Percentiles rank a stretch among this genome's conserved stretches.
phyloP scores from a whole-genome alignment of 2,113 vertebrate genomes.

The Noturus placidus region DNA sequence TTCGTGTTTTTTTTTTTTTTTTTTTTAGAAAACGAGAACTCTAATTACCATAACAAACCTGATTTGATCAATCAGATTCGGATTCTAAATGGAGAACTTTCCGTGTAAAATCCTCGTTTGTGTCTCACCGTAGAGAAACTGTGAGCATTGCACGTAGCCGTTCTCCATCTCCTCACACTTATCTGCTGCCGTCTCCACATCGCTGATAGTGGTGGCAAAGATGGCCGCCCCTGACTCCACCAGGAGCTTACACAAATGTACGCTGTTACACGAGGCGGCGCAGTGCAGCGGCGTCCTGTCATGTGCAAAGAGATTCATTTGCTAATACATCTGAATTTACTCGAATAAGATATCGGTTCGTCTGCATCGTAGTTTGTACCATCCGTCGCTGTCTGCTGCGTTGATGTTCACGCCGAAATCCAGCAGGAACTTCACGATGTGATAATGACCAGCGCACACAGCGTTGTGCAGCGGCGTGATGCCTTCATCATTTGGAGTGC shows the following conservation, averaged over 20 bases:
- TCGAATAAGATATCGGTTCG: not conserved
- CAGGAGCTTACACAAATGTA: slow-evolving; percentile 94
- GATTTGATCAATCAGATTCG: not conserved
- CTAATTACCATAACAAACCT: not conserved
- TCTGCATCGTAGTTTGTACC: slow-evolving; percentile 71
- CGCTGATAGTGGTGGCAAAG: slow-evolving; percentile 96
- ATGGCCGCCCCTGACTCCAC: slow-evolving; percentile 97
- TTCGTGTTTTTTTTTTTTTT: not conserved
- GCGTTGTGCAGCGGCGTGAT: slow-evolving; percentile 97
- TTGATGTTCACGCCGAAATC: slow-evolving; percentile 98
- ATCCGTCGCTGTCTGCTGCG: slow-evolving; percentile 95
- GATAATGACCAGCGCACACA: slow-evolving; percentile 95
- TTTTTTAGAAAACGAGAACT: not conserved
- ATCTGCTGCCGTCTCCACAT: slow-evolving; percentile 94
- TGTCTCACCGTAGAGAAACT: slow-evolving; percentile 88
- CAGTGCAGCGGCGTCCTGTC: slow-evolving; percentile 96
- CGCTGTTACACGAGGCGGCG: slow-evolving; percentile 97
- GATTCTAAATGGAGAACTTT: not conserved
- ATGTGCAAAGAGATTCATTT: not conserved
- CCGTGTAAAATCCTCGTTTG: not conserved
- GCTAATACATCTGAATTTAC: not conserved
- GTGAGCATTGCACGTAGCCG: slow-evolving; percentile 94
- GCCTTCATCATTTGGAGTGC: slow-evolving; percentile 95
- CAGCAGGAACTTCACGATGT: slow-evolving; percentile 94
- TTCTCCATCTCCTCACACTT: slow-evolving; percentile 99